Evolutionary conservation across 2,888 invertebrate genomes (phyloP).

Genomic region (Bellardia bayeri): DNA sequence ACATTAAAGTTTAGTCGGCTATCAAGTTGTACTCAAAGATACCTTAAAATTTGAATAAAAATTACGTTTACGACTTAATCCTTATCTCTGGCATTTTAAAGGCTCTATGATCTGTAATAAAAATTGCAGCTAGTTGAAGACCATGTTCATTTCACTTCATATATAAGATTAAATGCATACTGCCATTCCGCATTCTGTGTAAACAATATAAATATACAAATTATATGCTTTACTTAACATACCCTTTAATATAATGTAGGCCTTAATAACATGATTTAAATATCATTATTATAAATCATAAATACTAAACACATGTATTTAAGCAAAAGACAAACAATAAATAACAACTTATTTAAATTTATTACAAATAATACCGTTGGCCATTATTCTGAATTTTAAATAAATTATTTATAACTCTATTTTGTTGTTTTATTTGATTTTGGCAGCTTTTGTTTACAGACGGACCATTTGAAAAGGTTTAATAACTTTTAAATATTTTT

Average conservation of each 20-base stretch:
- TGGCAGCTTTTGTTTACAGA: background rate
- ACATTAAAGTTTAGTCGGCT: no score
- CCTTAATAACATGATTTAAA: slow-evolving; percentile 22
- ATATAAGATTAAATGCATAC: no score
- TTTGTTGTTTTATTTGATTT: background rate
- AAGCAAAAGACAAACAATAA: slow-evolving; percentile 38
- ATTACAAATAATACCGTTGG: slow-evolving; percentile 49
- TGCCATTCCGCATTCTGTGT: no score
- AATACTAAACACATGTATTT: background rate
- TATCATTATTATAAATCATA: slow-evolving; percentile 15
- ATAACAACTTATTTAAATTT: slow-evolving; percentile 40
- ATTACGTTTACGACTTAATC: no score
- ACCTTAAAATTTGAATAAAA: no score
- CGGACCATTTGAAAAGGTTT: slow-evolving; percentile 19
- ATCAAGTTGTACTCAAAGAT: no score
- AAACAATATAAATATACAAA: no score
- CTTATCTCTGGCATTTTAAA: no score
- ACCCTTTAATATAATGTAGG: background rate
- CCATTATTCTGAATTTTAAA: slow-evolving; percentile 7
- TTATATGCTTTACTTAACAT: background rate
- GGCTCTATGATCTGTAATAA: no score
- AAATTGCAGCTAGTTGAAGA: no score
- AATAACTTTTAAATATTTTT: slow-evolving; percentile 14
- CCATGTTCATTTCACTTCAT: no score
- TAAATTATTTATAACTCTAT: slow-evolving; percentile 27